These are phyloP conservation scores for Achatina immaculata DNA, from an alignment of 1,140 invertebrate species.

Conservation along the genomic window DNA sequence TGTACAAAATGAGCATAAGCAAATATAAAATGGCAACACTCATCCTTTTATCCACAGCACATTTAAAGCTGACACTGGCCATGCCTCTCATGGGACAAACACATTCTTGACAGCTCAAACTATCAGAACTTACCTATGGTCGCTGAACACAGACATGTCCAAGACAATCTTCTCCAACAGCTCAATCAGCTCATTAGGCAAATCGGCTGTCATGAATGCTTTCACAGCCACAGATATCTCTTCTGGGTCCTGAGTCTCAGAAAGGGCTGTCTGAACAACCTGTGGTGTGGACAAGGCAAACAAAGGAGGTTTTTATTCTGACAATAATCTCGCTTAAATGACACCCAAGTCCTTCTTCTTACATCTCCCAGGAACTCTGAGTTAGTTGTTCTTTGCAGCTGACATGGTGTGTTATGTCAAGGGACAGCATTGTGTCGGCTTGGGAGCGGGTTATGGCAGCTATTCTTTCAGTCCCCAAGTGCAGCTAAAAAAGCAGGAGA, in stretches of 20 bases:
- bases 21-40: too few relatives aligned
- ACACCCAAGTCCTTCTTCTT: too few relatives aligned
- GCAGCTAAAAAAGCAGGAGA: too few relatives aligned
- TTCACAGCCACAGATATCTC: conserved; percentile 99
- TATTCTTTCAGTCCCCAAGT: too few relatives aligned
- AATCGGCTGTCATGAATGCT: conserved; percentile 99
- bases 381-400: too few relatives aligned
- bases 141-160: conserved; percentile 98
- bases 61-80: too few relatives aligned
- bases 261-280: conserved; percentile 75
- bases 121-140: conserved; percentile 79
- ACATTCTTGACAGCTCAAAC: not conserved
- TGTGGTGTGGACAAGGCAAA: conserved; percentile 18
- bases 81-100: not conserved
- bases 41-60: too few relatives aligned
- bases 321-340: not conserved
- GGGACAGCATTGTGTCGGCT: too few relatives aligned
- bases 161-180: conserved; percentile 98
- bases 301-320: not conserved
- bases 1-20: too few relatives aligned
- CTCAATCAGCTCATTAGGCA: conserved; percentile 99
- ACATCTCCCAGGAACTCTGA: too few relatives aligned
- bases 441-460: too few relatives aligned
- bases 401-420: too few relatives aligned
- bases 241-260: conserved; percentile 88